Conservation (phyloP, 1,140 invertebrate species). For the Reticulitermes speratus region DNA sequence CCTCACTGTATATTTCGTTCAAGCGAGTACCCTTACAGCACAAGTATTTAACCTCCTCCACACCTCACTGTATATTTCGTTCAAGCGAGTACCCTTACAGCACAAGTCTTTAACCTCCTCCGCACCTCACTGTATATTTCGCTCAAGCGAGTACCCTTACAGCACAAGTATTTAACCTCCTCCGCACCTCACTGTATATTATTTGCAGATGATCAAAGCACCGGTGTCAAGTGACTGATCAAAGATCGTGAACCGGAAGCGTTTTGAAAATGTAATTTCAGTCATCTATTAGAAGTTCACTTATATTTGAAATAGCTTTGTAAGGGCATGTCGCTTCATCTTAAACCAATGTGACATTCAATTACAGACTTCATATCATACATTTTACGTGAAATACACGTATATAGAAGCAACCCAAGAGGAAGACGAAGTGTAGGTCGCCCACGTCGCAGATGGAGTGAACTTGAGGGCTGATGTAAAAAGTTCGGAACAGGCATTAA, state of each 20-base stretch:
- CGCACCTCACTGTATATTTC: background rate
- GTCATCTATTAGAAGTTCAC: background rate
- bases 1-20: background rate
- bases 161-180: background rate
- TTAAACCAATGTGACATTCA: background rate
- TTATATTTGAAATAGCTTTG: background rate
- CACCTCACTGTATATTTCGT: background rate
- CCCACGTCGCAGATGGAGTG: too few relatives aligned
- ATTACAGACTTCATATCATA: too few relatives aligned
- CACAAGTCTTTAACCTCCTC: background rate
- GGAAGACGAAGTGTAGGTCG: too few relatives aligned
- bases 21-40: too few relatives aligned
- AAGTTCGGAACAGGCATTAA: too few relatives aligned
- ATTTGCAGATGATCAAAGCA: background rate
- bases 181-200: background rate
- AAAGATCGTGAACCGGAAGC: background rate
- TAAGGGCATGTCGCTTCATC: background rate
- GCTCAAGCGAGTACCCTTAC: too few relatives aligned
- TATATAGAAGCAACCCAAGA: too few relatives aligned
- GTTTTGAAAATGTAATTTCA: constrained; percentile 3
- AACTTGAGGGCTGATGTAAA: too few relatives aligned
- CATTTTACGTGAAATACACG: too few relatives aligned
- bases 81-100: too few relatives aligned
- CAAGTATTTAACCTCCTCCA: background rate
- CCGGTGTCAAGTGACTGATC: background rate